Conservation (phyloP, 1,140 invertebrate species). For the Caenorhabditis elegans region DNA sequence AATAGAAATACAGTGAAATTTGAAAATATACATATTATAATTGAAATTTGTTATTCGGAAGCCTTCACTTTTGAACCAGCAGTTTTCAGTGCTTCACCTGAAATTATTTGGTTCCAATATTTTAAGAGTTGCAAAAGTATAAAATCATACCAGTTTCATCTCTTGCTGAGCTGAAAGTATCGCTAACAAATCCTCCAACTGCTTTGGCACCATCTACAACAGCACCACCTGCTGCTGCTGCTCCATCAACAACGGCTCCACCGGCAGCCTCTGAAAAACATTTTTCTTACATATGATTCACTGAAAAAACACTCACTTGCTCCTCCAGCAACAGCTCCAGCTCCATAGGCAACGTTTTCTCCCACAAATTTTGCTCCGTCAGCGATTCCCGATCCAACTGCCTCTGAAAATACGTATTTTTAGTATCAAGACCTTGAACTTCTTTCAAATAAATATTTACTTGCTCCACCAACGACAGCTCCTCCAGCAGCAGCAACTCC, state of each 20-base stretch:
- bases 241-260: constrained; percentile 24
- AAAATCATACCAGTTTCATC: not conserved
- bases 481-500: constrained; percentile 10
- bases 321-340: not conserved
- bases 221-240: constrained; percentile 10
- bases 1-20: no score
- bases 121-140: no score
- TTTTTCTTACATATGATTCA: not conserved
- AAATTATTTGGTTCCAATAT: no score
- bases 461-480: constrained; percentile 24
- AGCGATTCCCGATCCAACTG: not conserved
- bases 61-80: not conserved
- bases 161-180: constrained; percentile 5
- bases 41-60: not conserved
- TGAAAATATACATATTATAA: no score
- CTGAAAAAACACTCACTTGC: not conserved
- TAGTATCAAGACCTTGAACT: no score
- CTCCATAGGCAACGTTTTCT: constrained; percentile 3
- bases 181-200: not conserved
- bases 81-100: not conserved
- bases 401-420: not conserved
- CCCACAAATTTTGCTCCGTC: not conserved
- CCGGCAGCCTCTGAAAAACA: not conserved
- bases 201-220: not conserved
- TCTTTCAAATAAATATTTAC: not conserved